Evolutionary conservation across 1,140 invertebrate genomes (phyloP), one percentile per base, ranked within the genome.

Genomic region (Dinoponera quadriceps): DNA sequence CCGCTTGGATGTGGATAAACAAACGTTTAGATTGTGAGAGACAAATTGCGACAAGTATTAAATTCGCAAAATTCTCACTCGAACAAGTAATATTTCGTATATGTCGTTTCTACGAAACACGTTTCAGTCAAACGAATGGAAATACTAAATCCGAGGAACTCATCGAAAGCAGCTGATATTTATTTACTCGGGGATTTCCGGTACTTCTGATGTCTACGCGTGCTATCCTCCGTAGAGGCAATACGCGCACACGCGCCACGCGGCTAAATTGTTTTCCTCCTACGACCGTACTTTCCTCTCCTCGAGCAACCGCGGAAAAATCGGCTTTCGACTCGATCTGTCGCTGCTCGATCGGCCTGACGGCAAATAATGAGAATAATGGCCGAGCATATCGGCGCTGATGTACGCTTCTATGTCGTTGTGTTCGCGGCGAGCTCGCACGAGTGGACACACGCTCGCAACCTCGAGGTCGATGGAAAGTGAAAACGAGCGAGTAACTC

Each of bases 321-420:
- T 83, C 25, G 48, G 84, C 86, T 88, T 88, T 91, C 85, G 82
- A 88, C 81, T 87, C 86, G 71, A 85, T 85, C 55, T 74, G 82
- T 74, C 83, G 73, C 78, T 86, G 75, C 65, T 54, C 81, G 20
- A 81, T 83, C 59, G 81, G 22, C 22, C 13, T 59, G 29, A 51
- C 55, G 54, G 59, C 55, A 49, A 84, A 14, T 44, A 83, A 73
- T 59, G 77, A 81, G n/a, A 25, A 71, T 27, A 78, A 84, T 69
- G 48, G 38, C 51, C 18, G 22, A 13, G 25, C 44, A 18, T 51
- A 48, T 44, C 33, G 49, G 5, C 44, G 59, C 49, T 49, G 71
- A 54, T 38, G 80, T 84, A 87, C 83, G 55, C 27, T 68, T 51
- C 59, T 33, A 29, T 62, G 22, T 49, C 77, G 66, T 25, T 55